Evolutionary conservation across 2,113 vertebrate genomes (phyloP).

Genomic region (Tonatia bakeri): DNA sequence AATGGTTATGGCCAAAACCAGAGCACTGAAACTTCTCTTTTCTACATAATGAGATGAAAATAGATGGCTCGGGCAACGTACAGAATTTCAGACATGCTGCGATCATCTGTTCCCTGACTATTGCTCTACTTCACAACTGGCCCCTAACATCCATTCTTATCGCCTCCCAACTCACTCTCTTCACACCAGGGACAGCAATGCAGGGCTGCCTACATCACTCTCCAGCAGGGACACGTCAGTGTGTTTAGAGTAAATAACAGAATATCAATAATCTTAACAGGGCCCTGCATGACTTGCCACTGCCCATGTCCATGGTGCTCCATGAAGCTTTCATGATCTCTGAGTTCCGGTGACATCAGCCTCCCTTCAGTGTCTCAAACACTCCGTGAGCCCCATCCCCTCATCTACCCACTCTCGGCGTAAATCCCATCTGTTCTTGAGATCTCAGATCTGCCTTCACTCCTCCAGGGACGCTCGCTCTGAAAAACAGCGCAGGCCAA

Average conservation of each 20-base stretch:
- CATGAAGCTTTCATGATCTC: not conserved
- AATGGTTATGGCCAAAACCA: not conserved
- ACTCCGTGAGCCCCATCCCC: no score
- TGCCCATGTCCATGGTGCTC: accelerated
- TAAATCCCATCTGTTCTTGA: not conserved
- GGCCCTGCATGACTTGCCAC: not conserved
- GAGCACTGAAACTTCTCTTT: not conserved
- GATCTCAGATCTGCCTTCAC: not conserved
- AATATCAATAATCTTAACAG: not conserved
- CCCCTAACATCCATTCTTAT: not conserved
- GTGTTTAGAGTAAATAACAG: not conserved
- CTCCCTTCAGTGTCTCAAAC: not conserved
- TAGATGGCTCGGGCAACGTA: not conserved
- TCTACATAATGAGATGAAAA: not conserved
- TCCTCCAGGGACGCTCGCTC: not conserved
- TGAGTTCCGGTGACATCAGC: no score
- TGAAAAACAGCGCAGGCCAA: not conserved
- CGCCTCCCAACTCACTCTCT: not conserved
- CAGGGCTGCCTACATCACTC: not conserved
- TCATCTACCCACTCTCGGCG: not conserved
- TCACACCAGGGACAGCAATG: not conserved
- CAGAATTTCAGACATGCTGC: not conserved
- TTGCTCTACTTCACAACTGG: not conserved
- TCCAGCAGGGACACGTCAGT: not conserved
- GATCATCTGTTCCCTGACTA: not conserved